Base-by-base conservation (phyloP, 2,113 vertebrate species). In the Salvelinus alpinus region DNA sequence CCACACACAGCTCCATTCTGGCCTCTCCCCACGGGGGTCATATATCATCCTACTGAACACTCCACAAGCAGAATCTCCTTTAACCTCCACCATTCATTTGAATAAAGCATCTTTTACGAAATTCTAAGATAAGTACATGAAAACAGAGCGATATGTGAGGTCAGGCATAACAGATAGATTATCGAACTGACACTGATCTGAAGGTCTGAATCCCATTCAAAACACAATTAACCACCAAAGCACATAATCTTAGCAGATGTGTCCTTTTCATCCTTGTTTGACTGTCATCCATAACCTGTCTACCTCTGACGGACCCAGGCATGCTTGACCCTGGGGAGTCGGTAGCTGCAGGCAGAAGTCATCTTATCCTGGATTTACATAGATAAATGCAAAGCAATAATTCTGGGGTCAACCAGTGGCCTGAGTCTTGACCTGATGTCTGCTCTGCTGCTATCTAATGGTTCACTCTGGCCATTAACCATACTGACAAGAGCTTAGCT, bases 291-390 rank as follows among this genome's bases (percentile, higher is more conserved):
- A 79, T 86, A 87, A 88, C 87, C 90, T 88, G 83, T 75, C 78
- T 80, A 79, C 77, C 76, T 87, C 86, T 73, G 71, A 80, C 70
- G 81, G 67, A 85, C 65, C 65, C 51, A 54, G 51, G 51, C 51
- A 18, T 54, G 86, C 89, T 88, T 90, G 54, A 54, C 86, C 88
- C 78, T 75, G 66, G 78, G 85, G 85, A 83, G 18, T 82, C 76
- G 80, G 84, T 85, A 31, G 83, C 38, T 44, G 9, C 38, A 44
- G 38, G 38, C 38, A 44, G 9, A 44, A 44, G 38, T 9, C 80
- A 87, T 92, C 88, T 91, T 90, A 86, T 86, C 82, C 88, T 78
- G 91, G 91, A 91, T 91, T 91, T 89, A 86, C 90, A 91, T 88
- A 85, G 79, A 90, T 88, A 89, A 86, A 90, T 84, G 81, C 69